These are phyloP conservation scores for Sarcophaga subvicina DNA, from an alignment of 2,888 invertebrate genomes.

Conservation along the genomic window DNA sequence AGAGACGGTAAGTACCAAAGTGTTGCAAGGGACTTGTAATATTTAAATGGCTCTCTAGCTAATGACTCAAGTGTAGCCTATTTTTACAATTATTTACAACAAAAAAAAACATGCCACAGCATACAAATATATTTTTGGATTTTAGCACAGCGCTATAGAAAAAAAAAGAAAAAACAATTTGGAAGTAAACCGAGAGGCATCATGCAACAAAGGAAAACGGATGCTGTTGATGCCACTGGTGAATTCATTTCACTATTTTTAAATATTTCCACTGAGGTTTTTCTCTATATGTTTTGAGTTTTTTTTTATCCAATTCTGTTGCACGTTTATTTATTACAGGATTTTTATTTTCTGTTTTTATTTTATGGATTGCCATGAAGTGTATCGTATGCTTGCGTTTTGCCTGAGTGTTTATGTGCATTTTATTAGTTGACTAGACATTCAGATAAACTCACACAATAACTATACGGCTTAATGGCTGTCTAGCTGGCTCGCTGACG, in stretches of 20 bases:
- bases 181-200: neutral
- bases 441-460: neutral
- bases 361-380: neutral
- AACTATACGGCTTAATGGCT: neutral
- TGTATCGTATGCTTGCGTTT: neutral
- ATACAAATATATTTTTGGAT: neutral
- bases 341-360: neutral
- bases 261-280: neutral
- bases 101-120: neutral
- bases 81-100: neutral
- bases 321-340: neutral
- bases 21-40: neutral
- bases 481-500: neutral
- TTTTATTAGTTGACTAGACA: neutral
- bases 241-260: neutral
- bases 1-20: slow-evolving; percentile 53
- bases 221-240: neutral
- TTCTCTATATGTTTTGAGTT: too few relatives aligned
- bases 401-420: neutral
- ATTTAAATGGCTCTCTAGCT: neutral
- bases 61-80: neutral
- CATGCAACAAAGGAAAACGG: neutral
- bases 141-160: neutral
- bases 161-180: neutral
- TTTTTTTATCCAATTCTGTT: neutral